Percentiles rank a stretch among this genome's conserved stretches.
Evolutionary conservation across 2,113 vertebrate species (phyloP).

Genomic region (Pelodiscus sinensis): DNA sequence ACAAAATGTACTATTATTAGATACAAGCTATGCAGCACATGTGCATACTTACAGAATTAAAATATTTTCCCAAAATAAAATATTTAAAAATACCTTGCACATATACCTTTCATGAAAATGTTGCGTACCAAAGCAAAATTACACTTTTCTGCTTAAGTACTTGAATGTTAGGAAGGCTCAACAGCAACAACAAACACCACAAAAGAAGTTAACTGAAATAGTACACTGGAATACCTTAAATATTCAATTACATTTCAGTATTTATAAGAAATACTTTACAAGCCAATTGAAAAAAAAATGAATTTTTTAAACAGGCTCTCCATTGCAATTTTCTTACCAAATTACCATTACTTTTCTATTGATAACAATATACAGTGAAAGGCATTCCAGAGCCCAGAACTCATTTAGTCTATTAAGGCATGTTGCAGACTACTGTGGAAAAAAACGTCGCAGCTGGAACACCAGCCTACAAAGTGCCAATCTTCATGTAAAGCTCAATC

Average conservation of each 20-base stretch:
- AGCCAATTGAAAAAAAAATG: not conserved
- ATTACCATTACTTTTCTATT: not conserved
- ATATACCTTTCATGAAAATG: not conserved
- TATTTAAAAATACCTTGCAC: constrained; percentile 28
- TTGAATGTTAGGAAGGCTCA: not conserved
- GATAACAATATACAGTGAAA: not conserved
- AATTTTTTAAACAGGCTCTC: not conserved
- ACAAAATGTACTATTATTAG: constrained; percentile 76
- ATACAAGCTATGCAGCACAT: constrained; percentile 73
- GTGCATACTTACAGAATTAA: constrained; percentile 59
- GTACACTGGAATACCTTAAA: not conserved
- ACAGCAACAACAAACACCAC: not conserved
- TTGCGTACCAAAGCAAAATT: not conserved
- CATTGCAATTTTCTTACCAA: not conserved
- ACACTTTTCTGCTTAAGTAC: not conserved
- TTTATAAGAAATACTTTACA: not conserved
- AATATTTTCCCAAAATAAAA: constrained; percentile 60
- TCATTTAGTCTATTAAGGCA: not conserved
- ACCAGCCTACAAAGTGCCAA: not conserved
- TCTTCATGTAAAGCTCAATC: not conserved
- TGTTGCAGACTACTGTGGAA: accelerated
- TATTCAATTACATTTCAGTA: not conserved
- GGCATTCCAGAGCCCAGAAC: not conserved
- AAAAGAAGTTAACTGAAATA: not conserved
- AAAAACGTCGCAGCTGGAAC: not conserved